Base-by-base conservation (phyloP, 1,140 invertebrate genomes). In the Drosophila seguyi region DNA sequence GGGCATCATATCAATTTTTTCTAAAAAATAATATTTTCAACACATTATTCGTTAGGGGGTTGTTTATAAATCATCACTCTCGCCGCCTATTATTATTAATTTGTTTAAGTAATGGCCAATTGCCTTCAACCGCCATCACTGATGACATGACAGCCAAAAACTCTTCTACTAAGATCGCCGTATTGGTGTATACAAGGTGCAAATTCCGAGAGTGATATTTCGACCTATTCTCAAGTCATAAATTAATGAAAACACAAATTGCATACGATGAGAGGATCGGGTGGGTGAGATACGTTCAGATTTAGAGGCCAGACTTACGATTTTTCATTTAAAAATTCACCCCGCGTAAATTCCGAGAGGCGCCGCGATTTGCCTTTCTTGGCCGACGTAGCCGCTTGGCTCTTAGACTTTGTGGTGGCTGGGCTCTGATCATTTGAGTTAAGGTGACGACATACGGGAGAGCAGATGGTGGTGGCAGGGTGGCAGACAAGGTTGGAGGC, bases 281-380 rank as follows among this genome's bases (percentile, higher is more conserved):
- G 39, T 13, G 25, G 16, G 16, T 60, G 48, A 48, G 34, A 20
- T 38, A 31, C 20, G n/a, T 41, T 34, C 11, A 31, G 36, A 31
- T 56, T 27, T 72, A 57, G 36, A 52, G 61, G 36, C 62, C 44
- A 71, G 62, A 93, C 92, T 93, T 92, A 93, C 92, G 85, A 81
- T 93, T 93, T 93, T 93, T 93, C 92, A 87, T 93, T 93, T 86
- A 93, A 86, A 92, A 93, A 93, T 93, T 93, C 92, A 90, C 92
- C 92, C 59, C 91, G 85, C 80, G 92, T 93, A 90, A 93, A 93
- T 87, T 93, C 92, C 74, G 92, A 93, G 76, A 93, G 81, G 71
- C 92, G 92, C 41, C 92, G 90, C 67, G 92, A 92, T 91, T 93
- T 93, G 80, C 81, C 81, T 86, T 92, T 92, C 65, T 91, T 92